phyloP scores from a whole-genome alignment of 2,113 vertebrate species.

The Eonycteris spelaea region DNA sequence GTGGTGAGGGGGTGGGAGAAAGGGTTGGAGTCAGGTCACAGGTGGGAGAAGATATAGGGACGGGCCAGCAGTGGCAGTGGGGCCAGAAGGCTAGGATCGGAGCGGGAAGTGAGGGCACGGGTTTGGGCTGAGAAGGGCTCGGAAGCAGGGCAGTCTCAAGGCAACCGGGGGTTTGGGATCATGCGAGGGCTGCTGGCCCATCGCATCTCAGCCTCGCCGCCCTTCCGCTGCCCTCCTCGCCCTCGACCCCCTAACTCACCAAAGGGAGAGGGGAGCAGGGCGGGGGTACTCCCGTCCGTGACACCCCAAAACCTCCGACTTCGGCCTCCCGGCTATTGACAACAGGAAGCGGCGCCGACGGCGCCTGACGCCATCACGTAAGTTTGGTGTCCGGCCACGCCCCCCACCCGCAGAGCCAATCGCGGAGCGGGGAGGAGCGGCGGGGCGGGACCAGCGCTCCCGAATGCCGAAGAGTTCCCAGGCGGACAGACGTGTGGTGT shows the following conservation, averaged over 20 bases:
- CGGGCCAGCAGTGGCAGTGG: not conserved
- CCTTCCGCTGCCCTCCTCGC: not conserved
- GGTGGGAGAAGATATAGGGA: not conserved
- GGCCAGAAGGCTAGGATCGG: not conserved
- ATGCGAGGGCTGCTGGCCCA: not conserved
- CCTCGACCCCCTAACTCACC: constrained; percentile 50
- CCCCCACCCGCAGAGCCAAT: not conserved
- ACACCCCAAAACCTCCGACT: not conserved
- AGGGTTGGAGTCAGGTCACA: not conserved
- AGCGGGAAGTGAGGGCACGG: not conserved
- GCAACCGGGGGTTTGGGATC: not conserved
- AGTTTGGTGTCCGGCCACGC: not conserved
- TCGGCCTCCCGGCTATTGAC: not conserved
- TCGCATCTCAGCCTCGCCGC: not conserved
- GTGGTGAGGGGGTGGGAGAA: not conserved
- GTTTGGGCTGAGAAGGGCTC: not conserved
- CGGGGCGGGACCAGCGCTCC: not conserved
- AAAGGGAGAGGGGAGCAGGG: not conserved
- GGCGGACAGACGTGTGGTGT: fast-evolving
- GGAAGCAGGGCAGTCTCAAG: not conserved
- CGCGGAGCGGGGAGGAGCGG: not conserved
- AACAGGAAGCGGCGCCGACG: constrained; percentile 44
- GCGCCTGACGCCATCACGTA: constrained; percentile 41
- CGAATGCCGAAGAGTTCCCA: fast-evolving
- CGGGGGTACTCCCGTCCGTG: fast-evolving